Percentiles rank a stretch among this genome's conserved stretches.
These are phyloP conservation scores for Chouioia cunea DNA, from an alignment of 2,888 invertebrate species.

Conservation along the genomic window DNA sequence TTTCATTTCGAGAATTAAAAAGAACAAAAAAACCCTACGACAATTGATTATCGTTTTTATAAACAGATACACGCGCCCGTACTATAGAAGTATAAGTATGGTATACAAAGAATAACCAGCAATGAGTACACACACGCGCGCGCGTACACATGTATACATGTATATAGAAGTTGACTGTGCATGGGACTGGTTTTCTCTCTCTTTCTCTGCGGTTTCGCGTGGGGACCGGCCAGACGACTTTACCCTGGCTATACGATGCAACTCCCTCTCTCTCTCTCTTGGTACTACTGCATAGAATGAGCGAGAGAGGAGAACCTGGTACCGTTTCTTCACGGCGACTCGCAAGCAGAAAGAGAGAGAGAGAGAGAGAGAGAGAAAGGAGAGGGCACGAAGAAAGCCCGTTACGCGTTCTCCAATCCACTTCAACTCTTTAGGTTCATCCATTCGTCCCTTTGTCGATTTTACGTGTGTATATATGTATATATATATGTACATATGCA, in stretches of 20 bases:
- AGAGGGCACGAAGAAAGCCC: slow-evolving; percentile 7
- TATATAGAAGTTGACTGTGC: neutral
- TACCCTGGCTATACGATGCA: neutral
- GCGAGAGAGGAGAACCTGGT: slow-evolving; percentile 29
- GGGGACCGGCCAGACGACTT: slow-evolving; percentile 39
- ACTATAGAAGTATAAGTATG: no score
- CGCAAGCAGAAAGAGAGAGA: slow-evolving; percentile 7
- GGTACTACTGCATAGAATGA: slow-evolving; percentile 1
- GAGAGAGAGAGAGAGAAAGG: slow-evolving; percentile 10
- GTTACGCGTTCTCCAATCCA: neutral
- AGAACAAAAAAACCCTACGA: no score
- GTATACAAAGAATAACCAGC: no score
- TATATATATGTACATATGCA: no score
- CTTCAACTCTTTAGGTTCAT: no score
- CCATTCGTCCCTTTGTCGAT: neutral
- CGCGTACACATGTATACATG: no score
- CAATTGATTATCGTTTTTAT: no score
- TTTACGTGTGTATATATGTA: no score
- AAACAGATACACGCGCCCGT: no score
- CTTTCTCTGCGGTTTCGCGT: slow-evolving; percentile 33
- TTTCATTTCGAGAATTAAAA: no score
- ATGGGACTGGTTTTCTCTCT: slow-evolving; percentile 35
- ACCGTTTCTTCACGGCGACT: slow-evolving; percentile 31
- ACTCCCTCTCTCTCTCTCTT: slow-evolving; percentile 11
- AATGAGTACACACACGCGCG: no score